Conservation (phyloP, 1,140 invertebrate genomes). For the Phortica variegata region DNA sequence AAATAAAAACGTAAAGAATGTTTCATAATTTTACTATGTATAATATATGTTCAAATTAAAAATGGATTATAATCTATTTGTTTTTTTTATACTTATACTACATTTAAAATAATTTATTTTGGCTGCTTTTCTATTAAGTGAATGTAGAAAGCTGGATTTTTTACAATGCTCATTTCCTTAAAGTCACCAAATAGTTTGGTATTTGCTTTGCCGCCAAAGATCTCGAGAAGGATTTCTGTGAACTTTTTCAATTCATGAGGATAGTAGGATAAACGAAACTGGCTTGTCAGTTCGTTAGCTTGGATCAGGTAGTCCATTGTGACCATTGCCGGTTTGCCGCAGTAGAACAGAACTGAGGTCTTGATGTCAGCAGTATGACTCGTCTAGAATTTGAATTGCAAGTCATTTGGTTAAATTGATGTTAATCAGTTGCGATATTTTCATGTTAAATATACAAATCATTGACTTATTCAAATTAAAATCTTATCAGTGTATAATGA, state of each 20-base stretch:
- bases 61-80: no score
- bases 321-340: slow-evolving; percentile 71
- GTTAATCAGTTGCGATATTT: background rate
- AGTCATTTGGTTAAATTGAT: background rate
- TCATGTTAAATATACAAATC: no score
- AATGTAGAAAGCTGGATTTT: slow-evolving; percentile 79
- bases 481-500: no score
- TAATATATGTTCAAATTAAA: no score
- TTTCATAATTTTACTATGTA: no score
- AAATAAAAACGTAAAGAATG: slow-evolving; percentile 1
- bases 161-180: slow-evolving; percentile 64
- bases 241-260: slow-evolving; percentile 76
- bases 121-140: slow-evolving; percentile 73
- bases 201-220: slow-evolving; percentile 67
- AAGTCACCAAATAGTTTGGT: slow-evolving; percentile 81
- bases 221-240: slow-evolving; percentile 68
- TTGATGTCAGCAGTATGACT: slow-evolving; percentile 77
- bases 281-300: slow-evolving; percentile 61
- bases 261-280: slow-evolving; percentile 84
- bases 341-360: slow-evolving; percentile 76
- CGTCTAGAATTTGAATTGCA: slow-evolving; percentile 66
- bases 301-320: slow-evolving; percentile 78
- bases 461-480: no score
- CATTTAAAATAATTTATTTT: slow-evolving; percentile 22
- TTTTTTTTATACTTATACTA: background rate